Conservation (phyloP, 1,140 invertebrate genomes). For the Branchinecta lynchi region DNA sequence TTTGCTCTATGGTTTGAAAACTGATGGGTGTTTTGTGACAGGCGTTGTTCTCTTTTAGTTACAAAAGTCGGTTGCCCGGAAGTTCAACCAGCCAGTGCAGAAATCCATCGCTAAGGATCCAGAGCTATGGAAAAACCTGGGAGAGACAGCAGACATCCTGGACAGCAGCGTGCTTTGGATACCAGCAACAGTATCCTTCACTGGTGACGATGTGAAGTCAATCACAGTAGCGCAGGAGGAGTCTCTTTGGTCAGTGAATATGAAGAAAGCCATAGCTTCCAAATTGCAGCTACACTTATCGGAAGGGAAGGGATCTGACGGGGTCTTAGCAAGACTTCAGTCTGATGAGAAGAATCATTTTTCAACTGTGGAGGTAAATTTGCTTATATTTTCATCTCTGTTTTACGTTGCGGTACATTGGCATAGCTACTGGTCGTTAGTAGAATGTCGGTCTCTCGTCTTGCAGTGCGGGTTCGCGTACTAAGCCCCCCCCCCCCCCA, state of each 20-base stretch:
- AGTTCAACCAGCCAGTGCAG: neutral
- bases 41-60: neutral
- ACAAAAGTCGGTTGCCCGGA: neutral
- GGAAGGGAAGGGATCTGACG: neutral
- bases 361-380: neutral
- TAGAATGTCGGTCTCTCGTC: no score
- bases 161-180: neutral
- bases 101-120: neutral
- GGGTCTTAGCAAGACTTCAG: neutral
- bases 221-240: constrained; percentile 15
- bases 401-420: no score
- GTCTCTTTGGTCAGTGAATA: constrained; percentile 20
- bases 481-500: no score
- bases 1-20: no score
- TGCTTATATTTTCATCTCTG: neutral
- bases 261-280: constrained; percentile 18
- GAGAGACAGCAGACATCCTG: neutral
- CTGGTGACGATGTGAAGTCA: constrained; percentile 13
- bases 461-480: no score
- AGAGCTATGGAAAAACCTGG: neutral
- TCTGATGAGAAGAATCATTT: neutral
- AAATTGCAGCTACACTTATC: constrained; percentile 19
- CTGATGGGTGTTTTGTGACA: no score
- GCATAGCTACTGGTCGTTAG: no score
- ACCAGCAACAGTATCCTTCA: neutral